These are phyloP conservation scores for Naja naja DNA, from an alignment of 2,113 vertebrate genomes.

Conservation along the genomic window DNA sequence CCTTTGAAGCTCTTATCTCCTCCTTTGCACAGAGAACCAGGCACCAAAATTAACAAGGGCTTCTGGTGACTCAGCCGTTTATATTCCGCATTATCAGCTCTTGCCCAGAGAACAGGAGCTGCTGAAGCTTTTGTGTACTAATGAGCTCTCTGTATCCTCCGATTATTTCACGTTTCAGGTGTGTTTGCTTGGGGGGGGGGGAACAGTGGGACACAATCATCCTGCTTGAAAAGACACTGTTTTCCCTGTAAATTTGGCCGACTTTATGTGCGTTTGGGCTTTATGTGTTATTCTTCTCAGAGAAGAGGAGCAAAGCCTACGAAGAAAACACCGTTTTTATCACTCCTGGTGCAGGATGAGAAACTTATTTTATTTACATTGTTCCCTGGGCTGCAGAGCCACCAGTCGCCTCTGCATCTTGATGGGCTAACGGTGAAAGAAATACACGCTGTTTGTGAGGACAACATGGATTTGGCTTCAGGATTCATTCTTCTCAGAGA, in stretches of 20 bases:
- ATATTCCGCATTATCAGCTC: not conserved
- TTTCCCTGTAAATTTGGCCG: not conserved
- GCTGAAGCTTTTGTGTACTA: not conserved
- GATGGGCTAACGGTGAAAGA: not conserved
- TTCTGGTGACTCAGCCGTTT: accelerated
- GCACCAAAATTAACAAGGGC: not conserved
- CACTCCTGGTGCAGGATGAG: not conserved
- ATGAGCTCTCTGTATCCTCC: not conserved
- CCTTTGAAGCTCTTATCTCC: conserved; percentile 33
- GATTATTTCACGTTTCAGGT: not conserved
- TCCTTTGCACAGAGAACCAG: not conserved
- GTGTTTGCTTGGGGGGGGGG: not conserved
- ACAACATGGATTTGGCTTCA: not conserved
- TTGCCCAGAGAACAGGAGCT: not conserved
- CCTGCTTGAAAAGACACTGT: not conserved
- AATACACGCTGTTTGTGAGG: not conserved
- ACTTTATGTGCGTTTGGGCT: not conserved
- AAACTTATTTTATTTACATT: too few relatives aligned
- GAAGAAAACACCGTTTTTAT: not conserved
- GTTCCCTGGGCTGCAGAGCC: not conserved
- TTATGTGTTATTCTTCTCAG: not conserved
- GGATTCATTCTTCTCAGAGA: not conserved
- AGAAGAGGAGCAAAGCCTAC: not conserved
- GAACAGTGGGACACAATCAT: not conserved
- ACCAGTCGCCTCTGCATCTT: too few relatives aligned